Evolutionary conservation across 1,140 invertebrate species (phyloP).

Genomic region (Stratiolaelaps scimitus): DNA sequence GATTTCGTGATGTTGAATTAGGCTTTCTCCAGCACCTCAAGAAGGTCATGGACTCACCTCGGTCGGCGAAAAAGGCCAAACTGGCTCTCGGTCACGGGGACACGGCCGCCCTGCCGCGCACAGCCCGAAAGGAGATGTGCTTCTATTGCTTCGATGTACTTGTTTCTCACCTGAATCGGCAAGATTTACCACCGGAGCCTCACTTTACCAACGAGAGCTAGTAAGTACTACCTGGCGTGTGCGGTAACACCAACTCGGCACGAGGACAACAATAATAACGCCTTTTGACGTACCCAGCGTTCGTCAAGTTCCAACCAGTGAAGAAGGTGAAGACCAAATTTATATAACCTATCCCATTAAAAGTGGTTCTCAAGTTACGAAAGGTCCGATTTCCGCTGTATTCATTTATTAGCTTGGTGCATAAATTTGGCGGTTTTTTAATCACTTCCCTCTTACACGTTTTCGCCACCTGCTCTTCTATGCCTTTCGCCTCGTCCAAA

Average conservation of each 20-base stretch:
- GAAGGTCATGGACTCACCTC: slow-evolving; percentile 25
- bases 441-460: too few species aligned
- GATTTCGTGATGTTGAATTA: not conserved
- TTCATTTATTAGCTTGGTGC: too few species aligned
- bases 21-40: slow-evolving; percentile 24
- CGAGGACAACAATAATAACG: too few species aligned
- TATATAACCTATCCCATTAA: too few species aligned
- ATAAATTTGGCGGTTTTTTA: too few species aligned
- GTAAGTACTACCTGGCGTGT: slow-evolving; percentile 54
- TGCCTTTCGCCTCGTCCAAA: too few species aligned
- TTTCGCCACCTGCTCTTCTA: too few species aligned
- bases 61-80: slow-evolving; percentile 24
- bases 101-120: not conserved
- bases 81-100: not conserved
- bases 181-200: slow-evolving; percentile 73
- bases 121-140: slow-evolving; percentile 62
- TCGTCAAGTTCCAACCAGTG: too few species aligned
- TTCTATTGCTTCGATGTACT: slow-evolving; percentile 97
- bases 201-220: slow-evolving; percentile 86
- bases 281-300: too few species aligned
- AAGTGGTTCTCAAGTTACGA: too few species aligned
- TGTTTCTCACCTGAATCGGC: slow-evolving; percentile 78
- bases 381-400: too few species aligned
- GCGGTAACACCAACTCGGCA: slow-evolving; percentile 14
- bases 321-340: too few species aligned